Evolutionary conservation across 30 jellyfish, hydroid and myxozoan genomes (phyloP).

Genomic region (Pelagia noctiluca): DNA sequence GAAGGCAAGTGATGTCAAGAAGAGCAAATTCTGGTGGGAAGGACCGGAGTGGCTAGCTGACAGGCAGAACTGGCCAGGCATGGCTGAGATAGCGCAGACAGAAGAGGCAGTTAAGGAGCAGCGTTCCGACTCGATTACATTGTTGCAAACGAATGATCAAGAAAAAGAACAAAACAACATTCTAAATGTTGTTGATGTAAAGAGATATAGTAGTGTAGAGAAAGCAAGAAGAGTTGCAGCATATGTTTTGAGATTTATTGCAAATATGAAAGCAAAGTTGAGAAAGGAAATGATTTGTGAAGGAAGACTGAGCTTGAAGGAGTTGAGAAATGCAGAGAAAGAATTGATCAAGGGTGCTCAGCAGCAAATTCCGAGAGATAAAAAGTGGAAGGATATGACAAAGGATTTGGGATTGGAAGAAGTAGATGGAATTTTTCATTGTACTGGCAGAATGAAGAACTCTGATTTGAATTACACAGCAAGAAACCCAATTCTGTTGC

Average conservation of each 20-base stretch:
- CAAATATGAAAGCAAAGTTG: too few relatives aligned
- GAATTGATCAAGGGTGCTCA: constrained; percentile 22
- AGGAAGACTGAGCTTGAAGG: constrained; percentile 14
- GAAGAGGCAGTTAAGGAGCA: neutral
- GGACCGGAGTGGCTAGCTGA: constrained; percentile 15
- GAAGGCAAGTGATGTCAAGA: constrained; percentile 8
- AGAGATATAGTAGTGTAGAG: neutral
- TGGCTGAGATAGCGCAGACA: neutral
- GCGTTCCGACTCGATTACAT: neutral
- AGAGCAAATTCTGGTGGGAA: neutral
- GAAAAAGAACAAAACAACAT: neutral
- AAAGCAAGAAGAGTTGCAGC: constrained; percentile 17
- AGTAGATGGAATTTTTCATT: neutral
- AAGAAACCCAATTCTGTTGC: constrained; percentile 14
- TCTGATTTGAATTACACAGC: constrained; percentile 1
- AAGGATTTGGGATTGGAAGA: neutral
- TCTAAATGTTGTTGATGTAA: neutral
- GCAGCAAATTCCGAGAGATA: neutral
- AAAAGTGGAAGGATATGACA: neutral
- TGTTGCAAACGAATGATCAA: neutral
- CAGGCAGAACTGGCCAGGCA: neutral
- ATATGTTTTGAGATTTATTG: neutral
- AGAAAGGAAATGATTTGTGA: neutral
- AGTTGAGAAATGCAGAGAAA: constrained; percentile 21
- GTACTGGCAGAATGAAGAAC: constrained; percentile 5